Percentiles rank a stretch among this genome's conserved stretches.
These are phyloP conservation scores for Dipodomys ordii DNA, from an alignment of 2,113 vertebrate genomes.

Conservation along the genomic window DNA sequence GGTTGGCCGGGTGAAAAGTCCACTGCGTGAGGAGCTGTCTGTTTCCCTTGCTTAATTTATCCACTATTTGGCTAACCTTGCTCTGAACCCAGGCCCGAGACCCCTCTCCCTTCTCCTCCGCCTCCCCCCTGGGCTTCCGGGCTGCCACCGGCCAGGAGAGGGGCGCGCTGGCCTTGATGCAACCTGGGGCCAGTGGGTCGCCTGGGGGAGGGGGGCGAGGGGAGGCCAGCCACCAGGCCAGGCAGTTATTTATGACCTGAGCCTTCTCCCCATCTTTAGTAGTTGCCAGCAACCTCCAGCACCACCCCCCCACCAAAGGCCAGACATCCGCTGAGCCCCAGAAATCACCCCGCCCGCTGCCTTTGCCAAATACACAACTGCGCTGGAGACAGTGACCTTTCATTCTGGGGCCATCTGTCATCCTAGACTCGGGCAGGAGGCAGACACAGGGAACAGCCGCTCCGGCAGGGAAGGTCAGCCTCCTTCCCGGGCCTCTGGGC, in stretches of 20 bases:
- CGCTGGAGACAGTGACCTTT: conserved; percentile 48
- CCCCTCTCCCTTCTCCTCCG: conserved; percentile 88
- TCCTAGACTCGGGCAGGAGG: conserved; percentile 41
- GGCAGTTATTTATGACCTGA: conserved; percentile 66
- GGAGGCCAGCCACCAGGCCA: background rate
- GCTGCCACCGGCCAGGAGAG: background rate
- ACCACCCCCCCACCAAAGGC: background rate
- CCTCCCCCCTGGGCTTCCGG: conserved; percentile 79
- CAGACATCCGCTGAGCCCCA: conserved; percentile 8
- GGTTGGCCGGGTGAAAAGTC: conserved; percentile 92
- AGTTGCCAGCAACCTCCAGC: conserved; percentile 67
- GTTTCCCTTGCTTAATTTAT: conserved; percentile 94
- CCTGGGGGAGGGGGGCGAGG: background rate
- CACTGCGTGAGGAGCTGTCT: conserved; percentile 91
- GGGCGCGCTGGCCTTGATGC: conserved; percentile 71
- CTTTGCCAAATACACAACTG: conserved; percentile 26
- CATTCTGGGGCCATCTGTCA: conserved; percentile 72
- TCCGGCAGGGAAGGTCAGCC: background rate
- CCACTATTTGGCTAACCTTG: conserved; percentile 98
- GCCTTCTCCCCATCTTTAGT: conserved; percentile 58
- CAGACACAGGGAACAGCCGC: background rate
- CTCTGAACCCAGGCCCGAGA: conserved; percentile 95
- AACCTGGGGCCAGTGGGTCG: conserved; percentile 74
- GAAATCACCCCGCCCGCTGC: background rate
- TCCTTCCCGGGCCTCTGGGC: background rate